phyloP scores from a whole-genome alignment of 2,797 vertebrate species.

The Tragopan temminckii region DNA sequence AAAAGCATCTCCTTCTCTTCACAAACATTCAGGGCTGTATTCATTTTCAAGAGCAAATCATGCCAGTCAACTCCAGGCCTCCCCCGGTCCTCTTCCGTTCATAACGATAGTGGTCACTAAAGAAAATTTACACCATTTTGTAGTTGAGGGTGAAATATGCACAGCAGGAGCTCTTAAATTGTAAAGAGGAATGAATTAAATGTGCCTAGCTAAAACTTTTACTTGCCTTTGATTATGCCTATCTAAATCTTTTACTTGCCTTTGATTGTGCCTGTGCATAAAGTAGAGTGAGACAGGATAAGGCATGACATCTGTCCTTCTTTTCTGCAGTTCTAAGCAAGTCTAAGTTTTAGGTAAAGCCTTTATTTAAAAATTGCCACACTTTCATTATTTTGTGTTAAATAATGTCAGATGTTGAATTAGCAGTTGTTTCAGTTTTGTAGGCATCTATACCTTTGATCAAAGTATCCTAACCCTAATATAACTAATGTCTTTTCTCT shows the following conservation, averaged over 20 bases:
- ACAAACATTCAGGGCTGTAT: neutral
- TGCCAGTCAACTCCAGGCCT: neutral
- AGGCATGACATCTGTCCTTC: fast-evolving
- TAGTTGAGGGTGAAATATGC: neutral
- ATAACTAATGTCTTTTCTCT: neutral
- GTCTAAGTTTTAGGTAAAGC: neutral
- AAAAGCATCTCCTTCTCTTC: neutral
- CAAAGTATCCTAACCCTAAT: neutral
- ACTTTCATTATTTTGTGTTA: neutral
- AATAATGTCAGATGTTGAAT: neutral
- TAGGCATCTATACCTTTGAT: neutral
- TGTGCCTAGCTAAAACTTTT: neutral
- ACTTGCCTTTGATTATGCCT: neutral
- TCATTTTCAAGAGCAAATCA: neutral
- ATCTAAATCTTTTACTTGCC: neutral
- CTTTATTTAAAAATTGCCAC: neutral
- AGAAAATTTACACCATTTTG: neutral
- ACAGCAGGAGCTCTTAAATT: neutral
- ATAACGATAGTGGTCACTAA: neutral
- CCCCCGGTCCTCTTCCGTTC: neutral
- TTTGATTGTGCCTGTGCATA: neutral
- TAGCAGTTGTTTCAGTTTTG: neutral
- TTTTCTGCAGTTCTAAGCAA: neutral
- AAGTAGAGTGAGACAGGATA: neutral
- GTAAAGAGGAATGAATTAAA: neutral